A percentile compares a stretch with the other conserved stretches of the same genome.
Conservation (phyloP, 53 echinoderm and acorn worm genomes). For the Patiria pectinifera region DNA sequence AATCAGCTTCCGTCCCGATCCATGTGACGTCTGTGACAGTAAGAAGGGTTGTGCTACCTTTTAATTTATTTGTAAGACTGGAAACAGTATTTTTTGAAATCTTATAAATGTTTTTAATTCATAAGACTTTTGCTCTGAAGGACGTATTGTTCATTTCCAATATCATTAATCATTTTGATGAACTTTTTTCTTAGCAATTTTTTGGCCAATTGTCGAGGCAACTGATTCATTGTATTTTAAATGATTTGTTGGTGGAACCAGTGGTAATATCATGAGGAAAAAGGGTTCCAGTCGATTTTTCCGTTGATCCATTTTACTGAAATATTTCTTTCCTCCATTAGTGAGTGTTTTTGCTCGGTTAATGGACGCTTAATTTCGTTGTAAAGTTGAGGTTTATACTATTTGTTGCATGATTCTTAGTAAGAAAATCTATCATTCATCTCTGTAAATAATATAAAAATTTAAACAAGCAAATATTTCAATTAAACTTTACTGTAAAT, state of each 20-base stretch:
- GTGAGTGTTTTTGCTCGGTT: neutral
- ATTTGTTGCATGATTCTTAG: too few relatives aligned
- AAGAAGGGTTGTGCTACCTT: neutral
- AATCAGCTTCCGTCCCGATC: slow-evolving; percentile 8
- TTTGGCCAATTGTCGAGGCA: too few relatives aligned
- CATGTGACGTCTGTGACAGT: neutral
- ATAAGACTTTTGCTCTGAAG: too few relatives aligned
- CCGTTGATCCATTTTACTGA: neutral
- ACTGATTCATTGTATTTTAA: too few relatives aligned
- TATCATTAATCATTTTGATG: too few relatives aligned
- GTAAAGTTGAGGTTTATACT: neutral
- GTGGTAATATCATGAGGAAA: neutral
- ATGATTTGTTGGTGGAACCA: too few relatives aligned
- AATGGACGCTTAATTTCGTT: neutral
- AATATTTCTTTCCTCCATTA: neutral
- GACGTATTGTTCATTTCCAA: too few relatives aligned
- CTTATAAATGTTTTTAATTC: too few relatives aligned
- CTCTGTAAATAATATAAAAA: neutral
- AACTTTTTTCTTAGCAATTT: too few relatives aligned
- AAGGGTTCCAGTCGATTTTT: neutral
- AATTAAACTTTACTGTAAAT: too few relatives aligned
- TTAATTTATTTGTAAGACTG: neutral
- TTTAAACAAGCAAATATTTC: too few relatives aligned
- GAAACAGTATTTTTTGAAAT: neutral
- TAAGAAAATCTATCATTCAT: too few relatives aligned